Conservation (phyloP, 2,113 vertebrate species). For the Tragelaphus scriptus region DNA sequence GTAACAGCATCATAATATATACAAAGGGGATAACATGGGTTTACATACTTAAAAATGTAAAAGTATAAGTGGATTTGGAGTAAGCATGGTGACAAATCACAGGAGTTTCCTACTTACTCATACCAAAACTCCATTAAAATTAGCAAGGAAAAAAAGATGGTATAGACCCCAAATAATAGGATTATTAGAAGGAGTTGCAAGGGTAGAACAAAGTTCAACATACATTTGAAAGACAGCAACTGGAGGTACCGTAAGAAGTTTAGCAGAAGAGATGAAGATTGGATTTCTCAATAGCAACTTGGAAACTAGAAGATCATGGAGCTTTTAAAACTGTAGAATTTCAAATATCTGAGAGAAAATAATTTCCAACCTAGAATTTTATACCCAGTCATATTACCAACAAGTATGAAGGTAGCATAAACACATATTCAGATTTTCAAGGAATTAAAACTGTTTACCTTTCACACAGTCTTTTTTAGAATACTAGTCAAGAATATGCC, state of each 20-base stretch:
- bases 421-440: background rate
- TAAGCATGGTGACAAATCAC: background rate
- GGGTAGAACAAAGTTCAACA: background rate
- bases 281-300: background rate
- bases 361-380: background rate
- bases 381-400: conserved; percentile 3
- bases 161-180: background rate
- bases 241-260: background rate
- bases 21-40: background rate
- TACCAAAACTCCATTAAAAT: background rate
- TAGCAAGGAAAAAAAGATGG: background rate
- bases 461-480: background rate
- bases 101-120: background rate
- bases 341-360: background rate
- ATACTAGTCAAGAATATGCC: background rate
- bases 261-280: background rate
- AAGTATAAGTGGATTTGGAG: background rate
- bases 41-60: background rate
- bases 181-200: background rate
- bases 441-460: background rate
- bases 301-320: background rate
- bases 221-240: background rate
- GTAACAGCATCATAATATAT: background rate
- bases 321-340: background rate
- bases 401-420: background rate